Percentiles rank a stretch among this genome's conserved stretches.
Evolutionary conservation across 2,113 vertebrate genomes (phyloP).

Genomic region (Nettapus auritus): DNA sequence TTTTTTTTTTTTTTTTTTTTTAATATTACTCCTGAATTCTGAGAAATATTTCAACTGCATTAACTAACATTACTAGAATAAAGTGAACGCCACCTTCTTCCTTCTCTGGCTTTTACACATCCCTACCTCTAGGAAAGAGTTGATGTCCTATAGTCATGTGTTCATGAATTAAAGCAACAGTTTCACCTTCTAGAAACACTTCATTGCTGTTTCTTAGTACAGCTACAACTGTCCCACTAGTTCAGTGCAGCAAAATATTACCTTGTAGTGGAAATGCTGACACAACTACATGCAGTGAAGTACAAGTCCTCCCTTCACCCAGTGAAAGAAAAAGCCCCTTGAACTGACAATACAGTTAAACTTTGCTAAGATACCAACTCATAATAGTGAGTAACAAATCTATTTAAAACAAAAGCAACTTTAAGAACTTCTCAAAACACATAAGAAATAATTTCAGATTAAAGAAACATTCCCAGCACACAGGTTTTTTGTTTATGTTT

Average conservation of each 20-base stretch:
- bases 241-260: background rate
- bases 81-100: background rate
- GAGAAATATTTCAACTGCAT: background rate
- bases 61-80: background rate
- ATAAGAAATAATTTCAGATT: background rate
- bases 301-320: no score
- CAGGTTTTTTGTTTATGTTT: background rate
- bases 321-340: background rate
- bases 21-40: no score
- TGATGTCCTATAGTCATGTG: background rate
- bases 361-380: background rate
- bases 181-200: constrained; percentile 5
- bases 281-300: background rate
- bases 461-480: background rate
- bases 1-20: background rate
- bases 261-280: background rate
- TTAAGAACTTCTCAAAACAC: background rate
- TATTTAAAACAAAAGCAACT: background rate
- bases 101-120: background rate
- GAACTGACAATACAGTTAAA: background rate
- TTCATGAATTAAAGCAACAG: background rate
- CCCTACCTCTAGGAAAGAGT: background rate
- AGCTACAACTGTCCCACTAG: background rate
- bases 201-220: background rate
- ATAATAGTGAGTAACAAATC: background rate